A percentile compares a stretch with the other conserved stretches of the same genome.
These are phyloP conservation scores for Protosalanx chinensis DNA, from an alignment of 2,797 vertebrate species.

Conservation along the genomic window DNA sequence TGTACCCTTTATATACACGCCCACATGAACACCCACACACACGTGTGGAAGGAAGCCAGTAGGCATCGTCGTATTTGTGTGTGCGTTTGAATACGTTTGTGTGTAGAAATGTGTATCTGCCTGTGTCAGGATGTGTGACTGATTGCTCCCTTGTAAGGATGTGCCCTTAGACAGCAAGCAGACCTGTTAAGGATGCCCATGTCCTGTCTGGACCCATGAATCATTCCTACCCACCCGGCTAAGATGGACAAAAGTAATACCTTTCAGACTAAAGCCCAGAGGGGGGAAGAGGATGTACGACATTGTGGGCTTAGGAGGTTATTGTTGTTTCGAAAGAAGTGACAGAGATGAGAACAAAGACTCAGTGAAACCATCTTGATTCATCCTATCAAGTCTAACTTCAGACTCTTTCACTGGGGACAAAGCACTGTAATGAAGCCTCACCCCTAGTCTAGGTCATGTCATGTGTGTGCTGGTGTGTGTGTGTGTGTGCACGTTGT, in stretches of 20 bases:
- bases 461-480: slow-evolving; percentile 5
- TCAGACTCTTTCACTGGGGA: slow-evolving; percentile 18
- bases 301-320: slow-evolving; percentile 20
- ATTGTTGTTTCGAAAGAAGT: slow-evolving; percentile 4
- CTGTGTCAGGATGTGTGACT: slow-evolving; percentile 32
- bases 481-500: background rate
- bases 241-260: slow-evolving; percentile 45
- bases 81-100: slow-evolving; percentile 19
- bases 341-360: too few relatives aligned
- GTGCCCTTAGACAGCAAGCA: slow-evolving; percentile 17
- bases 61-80: background rate
- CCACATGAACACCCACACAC: background rate
- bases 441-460: slow-evolving; percentile 2
- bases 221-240: slow-evolving; percentile 27
- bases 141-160: slow-evolving; percentile 38
- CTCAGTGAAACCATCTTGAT: too few relatives aligned
- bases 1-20: background rate
- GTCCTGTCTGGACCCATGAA: slow-evolving; percentile 28
- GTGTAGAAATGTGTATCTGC: slow-evolving; percentile 15
- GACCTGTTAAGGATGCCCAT: slow-evolving; percentile 12
- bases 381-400: background rate
- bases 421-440: slow-evolving; percentile 11
- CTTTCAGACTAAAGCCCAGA: slow-evolving; percentile 37
- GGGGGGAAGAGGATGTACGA: slow-evolving; percentile 24
- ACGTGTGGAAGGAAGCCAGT: background rate